A percentile compares a stretch with the other conserved stretches of the same genome.
Conservation (phyloP, 2,113 vertebrate species). For the Eleginops maclovinus region DNA sequence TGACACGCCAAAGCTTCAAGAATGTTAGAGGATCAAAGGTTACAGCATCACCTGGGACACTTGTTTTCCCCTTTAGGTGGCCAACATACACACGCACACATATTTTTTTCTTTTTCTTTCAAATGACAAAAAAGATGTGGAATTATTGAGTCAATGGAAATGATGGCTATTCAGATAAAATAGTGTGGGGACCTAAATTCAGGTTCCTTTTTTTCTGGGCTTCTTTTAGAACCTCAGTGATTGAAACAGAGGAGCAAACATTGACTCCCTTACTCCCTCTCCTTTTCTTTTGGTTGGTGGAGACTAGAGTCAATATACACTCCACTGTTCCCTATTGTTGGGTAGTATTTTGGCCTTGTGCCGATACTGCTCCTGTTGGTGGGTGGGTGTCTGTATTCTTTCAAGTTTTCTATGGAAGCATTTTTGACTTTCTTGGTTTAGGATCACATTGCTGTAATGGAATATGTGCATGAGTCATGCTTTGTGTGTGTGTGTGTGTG, state of each 20-base stretch:
- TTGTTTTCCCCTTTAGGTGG: neutral
- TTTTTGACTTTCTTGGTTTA: slow-evolving; percentile 41
- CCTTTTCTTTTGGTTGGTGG: slow-evolving; percentile 3
- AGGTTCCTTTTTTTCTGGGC: neutral
- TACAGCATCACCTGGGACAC: slow-evolving; percentile 5
- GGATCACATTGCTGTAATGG: slow-evolving; percentile 39
- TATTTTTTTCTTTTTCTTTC: neutral
- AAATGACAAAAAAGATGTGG: neutral
- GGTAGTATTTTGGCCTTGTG: slow-evolving; percentile 31
- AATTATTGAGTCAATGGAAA: neutral
- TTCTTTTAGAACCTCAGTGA: neutral
- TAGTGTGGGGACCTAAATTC: neutral
- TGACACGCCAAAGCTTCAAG: slow-evolving; percentile 18
- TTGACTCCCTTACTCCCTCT: neutral
- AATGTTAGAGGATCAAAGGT: slow-evolving; percentile 25
- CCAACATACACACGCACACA: neutral
- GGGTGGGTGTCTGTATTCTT: slow-evolving; percentile 44
- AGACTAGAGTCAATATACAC: slow-evolving; percentile 2
- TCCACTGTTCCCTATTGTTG: slow-evolving; percentile 6
- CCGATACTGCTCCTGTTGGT: slow-evolving; percentile 12
- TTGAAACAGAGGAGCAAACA: neutral
- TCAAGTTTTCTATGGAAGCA: slow-evolving; percentile 37
- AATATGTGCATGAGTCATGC: slow-evolving; percentile 54
- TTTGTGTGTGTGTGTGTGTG: slow-evolving; percentile 4
- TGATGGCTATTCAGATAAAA: neutral